phyloP scores from a whole-genome alignment of 1,140 invertebrate genomes.

The Eubasilissa regina region DNA sequence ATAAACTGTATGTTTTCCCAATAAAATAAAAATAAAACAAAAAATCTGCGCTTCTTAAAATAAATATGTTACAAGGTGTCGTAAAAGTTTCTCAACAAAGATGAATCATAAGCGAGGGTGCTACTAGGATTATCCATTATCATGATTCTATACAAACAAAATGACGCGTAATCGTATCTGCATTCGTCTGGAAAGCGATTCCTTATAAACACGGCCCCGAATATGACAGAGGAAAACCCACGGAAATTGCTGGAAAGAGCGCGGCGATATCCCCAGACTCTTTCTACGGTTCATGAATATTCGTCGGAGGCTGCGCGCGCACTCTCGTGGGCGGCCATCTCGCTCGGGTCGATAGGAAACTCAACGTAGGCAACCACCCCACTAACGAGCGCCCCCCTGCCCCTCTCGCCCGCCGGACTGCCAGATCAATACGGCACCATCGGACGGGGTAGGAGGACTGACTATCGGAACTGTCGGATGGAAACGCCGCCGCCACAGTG shows the following conservation, averaged over 20 bases:
- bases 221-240: slow-evolving; percentile 40
- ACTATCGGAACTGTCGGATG: slow-evolving; percentile 39
- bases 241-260: slow-evolving; percentile 22
- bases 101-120: slow-evolving; percentile 7
- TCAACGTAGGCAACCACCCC: slow-evolving; percentile 32
- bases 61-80: not conserved
- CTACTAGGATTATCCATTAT: slow-evolving; percentile 11
- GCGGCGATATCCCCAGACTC: not conserved
- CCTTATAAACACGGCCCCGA: slow-evolving; percentile 30
- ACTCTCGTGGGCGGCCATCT: slow-evolving; percentile 45
- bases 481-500: slow-evolving; percentile 27
- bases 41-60: not conserved
- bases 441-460: not conserved
- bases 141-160: slow-evolving; percentile 28
- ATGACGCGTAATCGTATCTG: slow-evolving; percentile 44
- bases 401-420: slow-evolving; percentile 32
- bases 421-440: slow-evolving; percentile 51
- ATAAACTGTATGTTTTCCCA: no score
- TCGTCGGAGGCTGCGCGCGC: slow-evolving; percentile 46
- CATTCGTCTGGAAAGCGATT: slow-evolving; percentile 33
- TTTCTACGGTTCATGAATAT: slow-evolving; percentile 45
- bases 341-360: slow-evolving; percentile 41
- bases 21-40: not conserved
- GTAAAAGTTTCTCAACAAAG: not conserved
- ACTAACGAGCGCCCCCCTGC: slow-evolving; percentile 10